Conservation (phyloP, 1,140 invertebrate species). For the Ylistrum balloti region DNA sequence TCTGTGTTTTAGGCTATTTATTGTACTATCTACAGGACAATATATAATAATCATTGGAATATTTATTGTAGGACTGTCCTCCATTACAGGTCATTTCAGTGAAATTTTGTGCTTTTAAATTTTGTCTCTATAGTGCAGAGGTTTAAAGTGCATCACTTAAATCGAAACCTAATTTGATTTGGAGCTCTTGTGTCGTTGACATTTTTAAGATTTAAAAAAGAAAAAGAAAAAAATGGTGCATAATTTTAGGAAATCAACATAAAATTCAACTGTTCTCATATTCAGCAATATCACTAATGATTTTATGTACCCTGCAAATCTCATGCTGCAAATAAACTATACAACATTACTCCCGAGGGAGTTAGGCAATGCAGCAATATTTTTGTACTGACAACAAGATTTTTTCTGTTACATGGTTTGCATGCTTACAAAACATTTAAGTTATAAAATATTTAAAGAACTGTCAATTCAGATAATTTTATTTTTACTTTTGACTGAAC, state of each 20-base stretch:
- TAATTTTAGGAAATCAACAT: not conserved
- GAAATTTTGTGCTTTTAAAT: not conserved
- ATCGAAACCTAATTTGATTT: constrained; percentile 8
- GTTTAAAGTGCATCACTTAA: not conserved
- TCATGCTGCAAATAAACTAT: not conserved
- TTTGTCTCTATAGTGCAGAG: not conserved
- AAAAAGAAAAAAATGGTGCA: not conserved
- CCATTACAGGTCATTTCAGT: not conserved
- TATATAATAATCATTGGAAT: not conserved
- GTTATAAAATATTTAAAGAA: not conserved
- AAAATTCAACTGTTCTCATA: constrained; percentile 28
- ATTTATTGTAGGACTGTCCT: not conserved
- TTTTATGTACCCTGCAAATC: not conserved
- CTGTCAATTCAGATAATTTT: not conserved
- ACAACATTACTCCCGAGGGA: not conserved
- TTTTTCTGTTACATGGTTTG: not conserved
- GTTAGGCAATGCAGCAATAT: not conserved
- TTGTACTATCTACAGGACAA: too few species aligned
- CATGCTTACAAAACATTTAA: constrained; percentile 8
- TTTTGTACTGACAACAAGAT: not conserved
- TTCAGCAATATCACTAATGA: not conserved
- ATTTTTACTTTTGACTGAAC: not conserved
- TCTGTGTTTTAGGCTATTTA: not conserved
- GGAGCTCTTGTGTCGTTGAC: not conserved
- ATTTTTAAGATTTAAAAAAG: not conserved